A percentile compares a stretch with the other conserved stretches of the same genome.
These are phyloP conservation scores for Amblyjoppa fuscipennis DNA, from an alignment of 2,888 invertebrate genomes.

Conservation along the genomic window DNA sequence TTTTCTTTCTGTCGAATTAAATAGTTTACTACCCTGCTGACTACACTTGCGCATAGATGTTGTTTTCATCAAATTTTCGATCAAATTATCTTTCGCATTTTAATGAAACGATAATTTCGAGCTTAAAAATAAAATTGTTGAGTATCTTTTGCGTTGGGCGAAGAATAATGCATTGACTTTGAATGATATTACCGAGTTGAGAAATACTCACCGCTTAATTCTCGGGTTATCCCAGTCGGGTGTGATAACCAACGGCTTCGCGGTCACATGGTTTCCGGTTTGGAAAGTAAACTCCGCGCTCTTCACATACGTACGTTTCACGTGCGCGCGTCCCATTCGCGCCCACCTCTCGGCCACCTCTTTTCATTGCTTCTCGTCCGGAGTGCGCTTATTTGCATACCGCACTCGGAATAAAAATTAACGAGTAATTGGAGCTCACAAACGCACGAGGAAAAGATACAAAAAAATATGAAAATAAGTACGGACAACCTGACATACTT, in stretches of 20 bases:
- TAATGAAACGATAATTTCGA: neutral
- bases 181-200: neutral
- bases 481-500: neutral
- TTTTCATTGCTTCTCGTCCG: constrained; percentile 32
- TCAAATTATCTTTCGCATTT: no score
- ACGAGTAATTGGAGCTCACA: constrained; percentile 16
- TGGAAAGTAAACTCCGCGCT: constrained; percentile 47
- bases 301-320: neutral
- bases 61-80: no score
- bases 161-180: neutral
- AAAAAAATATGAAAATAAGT: neutral
- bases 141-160: neutral
- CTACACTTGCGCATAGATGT: no score
- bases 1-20: no score
- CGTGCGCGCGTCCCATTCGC: constrained; percentile 8
- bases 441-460: neutral
- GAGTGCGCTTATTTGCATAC: constrained; percentile 55
- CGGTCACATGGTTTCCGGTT: constrained; percentile 50
- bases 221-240: neutral
- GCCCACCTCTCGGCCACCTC: neutral
- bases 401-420: constrained; percentile 44
- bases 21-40: no score
- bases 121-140: neutral
- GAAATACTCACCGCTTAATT: constrained; percentile 22
- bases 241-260: constrained; percentile 42